Base-by-base conservation (phyloP, 2,113 vertebrate species). In the Neomonachus schauinslandi region DNA sequence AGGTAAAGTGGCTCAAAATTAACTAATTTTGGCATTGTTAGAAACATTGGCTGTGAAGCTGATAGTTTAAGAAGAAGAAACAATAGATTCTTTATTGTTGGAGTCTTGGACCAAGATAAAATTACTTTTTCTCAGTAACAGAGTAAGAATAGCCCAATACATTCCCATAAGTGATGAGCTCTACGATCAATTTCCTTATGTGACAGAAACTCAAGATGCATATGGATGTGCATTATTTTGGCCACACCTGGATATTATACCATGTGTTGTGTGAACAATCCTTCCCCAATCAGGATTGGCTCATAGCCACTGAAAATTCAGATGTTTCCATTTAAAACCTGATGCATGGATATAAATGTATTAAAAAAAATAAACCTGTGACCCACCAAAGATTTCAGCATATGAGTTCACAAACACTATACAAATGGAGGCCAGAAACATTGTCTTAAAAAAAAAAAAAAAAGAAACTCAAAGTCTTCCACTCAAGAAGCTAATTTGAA, bases 1-100 rank as follows among this genome's bases (percentile, higher is more conserved):
- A 98, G 13, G 61, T 89, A 94, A 87, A 95, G 74, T 96, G 97
- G 97, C 95, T 98, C 97, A 93, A 97, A 98, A 97, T 96, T 96
- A 97, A 88, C 36, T 80, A 61, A 97, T 98, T 98, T 97, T 89
- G 95, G 96, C 95, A 97, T 96, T 94, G 80, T 69, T 97, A 95
- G 96, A 98, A 98, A 97, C 69, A 57, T 85, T 98, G 95, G 93
- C 97, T 36, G 0, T 95, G 86, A 98, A 96, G 53, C 51, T 95
- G 87, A 96, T 59, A 96, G 76, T 28, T 86, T 28, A 98, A 92
- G 91, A 98, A 98, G 80, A 89, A 98, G 77, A 89, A 97, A 95
- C 90, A 93, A 95, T 95, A 80, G 82, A 97, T 97, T 93, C 5
- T 94, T 97, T 97, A 63, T 53, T 97, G 93, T 76, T 76, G 16